These are phyloP conservation scores for Ascaphus truei DNA, from an alignment of 2,113 vertebrate genomes.

Conservation along the genomic window DNA sequence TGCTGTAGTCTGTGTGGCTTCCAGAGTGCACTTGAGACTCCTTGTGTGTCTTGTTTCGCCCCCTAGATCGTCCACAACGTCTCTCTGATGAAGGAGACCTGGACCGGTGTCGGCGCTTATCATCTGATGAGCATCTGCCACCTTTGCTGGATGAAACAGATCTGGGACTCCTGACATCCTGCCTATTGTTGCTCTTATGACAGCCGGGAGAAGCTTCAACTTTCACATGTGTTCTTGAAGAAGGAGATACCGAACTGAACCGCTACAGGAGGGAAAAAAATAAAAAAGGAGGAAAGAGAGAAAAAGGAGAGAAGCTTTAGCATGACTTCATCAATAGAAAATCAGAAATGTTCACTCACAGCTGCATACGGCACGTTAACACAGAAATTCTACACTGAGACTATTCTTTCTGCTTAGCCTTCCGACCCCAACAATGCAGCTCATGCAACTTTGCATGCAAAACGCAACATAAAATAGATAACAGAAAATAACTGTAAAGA, in stretches of 20 bases:
- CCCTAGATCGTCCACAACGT: conserved; percentile 65
- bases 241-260: conserved; percentile 64
- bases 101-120: conserved; percentile 53
- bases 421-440: conserved; percentile 94
- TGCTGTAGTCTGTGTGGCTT: conserved; percentile 74
- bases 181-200: conserved; percentile 53
- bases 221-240: conserved; percentile 61
- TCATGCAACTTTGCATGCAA: conserved; percentile 99
- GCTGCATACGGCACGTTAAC: conserved; percentile 66
- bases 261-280: conserved; percentile 66
- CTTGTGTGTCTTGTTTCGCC: conserved; percentile 63
- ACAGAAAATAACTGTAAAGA: conserved; percentile 42
- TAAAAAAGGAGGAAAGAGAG: conserved; percentile 56
- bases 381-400: conserved; percentile 72
- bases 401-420: conserved; percentile 62
- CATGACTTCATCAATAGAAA: conserved; percentile 48
- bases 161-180: conserved; percentile 51
- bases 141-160: conserved; percentile 59
- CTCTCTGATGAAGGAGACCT: conserved; percentile 59
- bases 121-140: conserved; percentile 54
- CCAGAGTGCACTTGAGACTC: conserved; percentile 60
- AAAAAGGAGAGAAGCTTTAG: conserved; percentile 62
- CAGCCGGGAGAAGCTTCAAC: conserved; percentile 57
- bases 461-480: conserved; percentile 62
- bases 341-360: conserved; percentile 51